phyloP scores from a whole-genome alignment of 2,797 vertebrate species.

The Sebastes oblongus region DNA sequence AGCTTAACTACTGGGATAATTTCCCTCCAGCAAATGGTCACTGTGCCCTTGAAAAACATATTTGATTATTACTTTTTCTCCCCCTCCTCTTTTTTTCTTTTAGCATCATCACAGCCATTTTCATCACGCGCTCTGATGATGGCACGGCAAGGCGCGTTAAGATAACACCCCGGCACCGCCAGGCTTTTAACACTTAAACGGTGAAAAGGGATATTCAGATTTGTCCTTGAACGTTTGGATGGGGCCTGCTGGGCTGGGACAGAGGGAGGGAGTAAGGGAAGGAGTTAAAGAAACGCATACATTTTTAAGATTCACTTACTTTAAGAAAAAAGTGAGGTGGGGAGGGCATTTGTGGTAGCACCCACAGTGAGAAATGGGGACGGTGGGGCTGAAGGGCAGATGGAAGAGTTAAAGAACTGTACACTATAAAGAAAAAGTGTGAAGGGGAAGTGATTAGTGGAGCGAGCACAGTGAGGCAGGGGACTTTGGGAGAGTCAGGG shows the following conservation, averaged over 20 bases:
- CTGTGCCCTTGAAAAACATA: constrained; percentile 87
- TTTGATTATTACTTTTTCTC: constrained; percentile 86
- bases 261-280: constrained; percentile 64
- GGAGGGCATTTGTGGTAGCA: constrained; percentile 54
- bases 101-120: constrained; percentile 86
- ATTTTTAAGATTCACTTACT: constrained; percentile 68
- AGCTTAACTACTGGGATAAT: constrained; percentile 84
- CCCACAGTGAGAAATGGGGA: constrained; percentile 50
- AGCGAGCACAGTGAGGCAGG: constrained; percentile 47
- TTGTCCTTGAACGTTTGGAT: constrained; percentile 86
- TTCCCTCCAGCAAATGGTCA: constrained; percentile 85
- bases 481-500: constrained; percentile 51
- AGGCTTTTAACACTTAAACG: constrained; percentile 89
- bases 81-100: constrained; percentile 81
- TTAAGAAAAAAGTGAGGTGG: constrained; percentile 54
- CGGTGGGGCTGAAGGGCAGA: constrained; percentile 66
- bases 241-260: constrained; percentile 75
- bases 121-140: constrained; percentile 80
- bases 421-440: constrained; percentile 55
- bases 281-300: constrained; percentile 75
- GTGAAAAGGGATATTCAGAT: constrained; percentile 87
- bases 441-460: constrained; percentile 72
- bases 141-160: constrained; percentile 80
- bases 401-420: constrained; percentile 64
- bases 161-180: constrained; percentile 82